Conservation (phyloP, 2,888 invertebrate species). For the Cantharis rustica region DNA sequence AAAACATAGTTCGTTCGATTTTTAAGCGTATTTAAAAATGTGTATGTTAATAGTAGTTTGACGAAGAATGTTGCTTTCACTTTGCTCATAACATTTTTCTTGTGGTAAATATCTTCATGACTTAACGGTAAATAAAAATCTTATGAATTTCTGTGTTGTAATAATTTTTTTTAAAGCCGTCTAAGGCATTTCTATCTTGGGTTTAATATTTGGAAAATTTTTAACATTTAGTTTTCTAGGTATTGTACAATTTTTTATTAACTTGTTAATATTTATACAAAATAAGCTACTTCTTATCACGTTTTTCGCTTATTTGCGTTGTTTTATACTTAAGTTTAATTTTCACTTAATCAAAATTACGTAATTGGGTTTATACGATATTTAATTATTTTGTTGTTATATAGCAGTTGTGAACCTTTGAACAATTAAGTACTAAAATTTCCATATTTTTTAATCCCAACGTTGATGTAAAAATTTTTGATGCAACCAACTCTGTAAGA, state of each 20-base stretch:
- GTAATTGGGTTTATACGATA: neutral
- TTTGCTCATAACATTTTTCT: neutral
- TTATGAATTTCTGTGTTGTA: neutral
- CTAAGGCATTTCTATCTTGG: neutral
- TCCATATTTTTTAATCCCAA: neutral
- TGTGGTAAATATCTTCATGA: slow-evolving; percentile 1
- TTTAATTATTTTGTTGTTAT: neutral
- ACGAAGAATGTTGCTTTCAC: slow-evolving; percentile 2
- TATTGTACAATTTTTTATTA: neutral
- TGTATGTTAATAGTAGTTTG: neutral
- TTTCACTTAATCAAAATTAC: neutral
- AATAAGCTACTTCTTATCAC: neutral
- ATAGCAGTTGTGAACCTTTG: neutral
- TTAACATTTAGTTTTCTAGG: neutral
- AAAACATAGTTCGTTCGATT: neutral
- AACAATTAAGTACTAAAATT: neutral
- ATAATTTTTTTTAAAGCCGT: neutral
- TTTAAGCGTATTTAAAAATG: neutral
- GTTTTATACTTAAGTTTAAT: neutral
- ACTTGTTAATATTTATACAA: neutral
- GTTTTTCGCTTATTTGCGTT: neutral
- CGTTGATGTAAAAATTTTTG: neutral
- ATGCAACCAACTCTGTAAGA: neutral
- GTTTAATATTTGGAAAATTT: neutral
- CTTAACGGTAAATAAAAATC: slow-evolving; percentile 11